Conservation (phyloP, 1,140 invertebrate genomes). For the Ceratosolen fusciceps region DNA sequence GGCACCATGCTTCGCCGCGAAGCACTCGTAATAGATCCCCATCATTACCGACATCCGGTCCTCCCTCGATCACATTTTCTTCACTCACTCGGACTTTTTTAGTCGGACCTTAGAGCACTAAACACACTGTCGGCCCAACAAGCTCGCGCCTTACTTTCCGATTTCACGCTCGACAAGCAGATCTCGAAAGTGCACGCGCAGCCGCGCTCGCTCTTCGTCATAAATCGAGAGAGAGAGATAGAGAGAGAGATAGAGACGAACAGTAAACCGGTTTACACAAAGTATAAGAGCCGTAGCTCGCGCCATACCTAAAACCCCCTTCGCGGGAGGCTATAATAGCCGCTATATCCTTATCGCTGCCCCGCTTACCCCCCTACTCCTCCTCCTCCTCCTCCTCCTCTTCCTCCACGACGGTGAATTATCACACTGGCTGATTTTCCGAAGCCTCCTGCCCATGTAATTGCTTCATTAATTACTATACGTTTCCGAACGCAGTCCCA, state of each 20-base stretch:
- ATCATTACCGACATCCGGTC: slow-evolving; percentile 68
- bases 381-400: not conserved
- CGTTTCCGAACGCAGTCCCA: not conserved
- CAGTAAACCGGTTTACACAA: slow-evolving; percentile 8
- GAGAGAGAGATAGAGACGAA: not conserved
- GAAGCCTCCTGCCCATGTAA: slow-evolving; percentile 6
- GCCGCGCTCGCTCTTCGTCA: not conserved
- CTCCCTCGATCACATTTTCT: no score
- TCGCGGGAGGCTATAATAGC: slow-evolving; percentile 20
- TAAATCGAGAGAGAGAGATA: no score
- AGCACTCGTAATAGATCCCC: slow-evolving; percentile 58
- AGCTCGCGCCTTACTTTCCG: slow-evolving; percentile 51
- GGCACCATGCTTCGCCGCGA: no score
- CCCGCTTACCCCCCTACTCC: not conserved
- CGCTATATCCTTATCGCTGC: slow-evolving; percentile 26
- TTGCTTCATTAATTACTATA: slow-evolving; percentile 35
- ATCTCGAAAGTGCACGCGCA: slow-evolving; percentile 46
- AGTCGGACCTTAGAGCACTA: slow-evolving; percentile 58
- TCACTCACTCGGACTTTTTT: slow-evolving; percentile 69
- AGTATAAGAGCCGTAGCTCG: not conserved
- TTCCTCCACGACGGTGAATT: not conserved
- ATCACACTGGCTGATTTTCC: not conserved
- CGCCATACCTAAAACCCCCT: not conserved
- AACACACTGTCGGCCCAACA: slow-evolving; percentile 52
- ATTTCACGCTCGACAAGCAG: slow-evolving; percentile 62